Evolutionary conservation across 2,888 invertebrate genomes (phyloP), one percentile per base, ranked within the genome.

Genomic region (Parnassius apollo): DNA sequence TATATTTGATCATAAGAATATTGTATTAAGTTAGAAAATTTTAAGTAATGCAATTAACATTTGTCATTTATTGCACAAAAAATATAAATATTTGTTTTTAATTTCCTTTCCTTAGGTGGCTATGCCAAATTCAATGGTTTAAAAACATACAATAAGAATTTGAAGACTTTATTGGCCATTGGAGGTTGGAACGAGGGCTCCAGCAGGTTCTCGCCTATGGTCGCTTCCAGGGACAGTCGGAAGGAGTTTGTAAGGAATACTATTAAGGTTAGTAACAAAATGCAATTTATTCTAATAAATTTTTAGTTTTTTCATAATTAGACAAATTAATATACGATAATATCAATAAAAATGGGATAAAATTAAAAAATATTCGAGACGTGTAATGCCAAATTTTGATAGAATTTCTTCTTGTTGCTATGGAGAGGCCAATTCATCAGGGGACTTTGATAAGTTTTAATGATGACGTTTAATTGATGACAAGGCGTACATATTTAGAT

Each of bases 111-210:
- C 22, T 0, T 70, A 98, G 97, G 98, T 81, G 98, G 98, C 52
- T 98, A 98, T 85, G 97, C 97, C 25, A 98, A 98, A 90, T 98
- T 98, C 88, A 97, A 95, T 49, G 98, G 97, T 0, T 92, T 98
- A 65, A 98, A 98, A 89, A 96, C 97, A 0, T 98, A 97, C 92
- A 98, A 98, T 88, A 97, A 97, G 82, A 95, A 97, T 68, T 83
- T 98, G 78, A 98, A 98, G 88, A 98, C 98, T 0, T 87, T 98
- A 91, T 92, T 98, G 71, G 98, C 98, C 10, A 96, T 98, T 73
- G 98, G 98, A 1, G 94, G 98, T 0, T 98, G 98, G 98, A 98
- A 98, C 85, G 98, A 98, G 83, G 98, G 97, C 13, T 98, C 97
- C 0, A 93, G 95, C 13, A 81, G 94, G 60, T 98, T 98, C 87